These are phyloP conservation scores for Melanotaenia nigrans DNA, from an alignment of 2,797 vertebrate species.

Conservation along the genomic window DNA sequence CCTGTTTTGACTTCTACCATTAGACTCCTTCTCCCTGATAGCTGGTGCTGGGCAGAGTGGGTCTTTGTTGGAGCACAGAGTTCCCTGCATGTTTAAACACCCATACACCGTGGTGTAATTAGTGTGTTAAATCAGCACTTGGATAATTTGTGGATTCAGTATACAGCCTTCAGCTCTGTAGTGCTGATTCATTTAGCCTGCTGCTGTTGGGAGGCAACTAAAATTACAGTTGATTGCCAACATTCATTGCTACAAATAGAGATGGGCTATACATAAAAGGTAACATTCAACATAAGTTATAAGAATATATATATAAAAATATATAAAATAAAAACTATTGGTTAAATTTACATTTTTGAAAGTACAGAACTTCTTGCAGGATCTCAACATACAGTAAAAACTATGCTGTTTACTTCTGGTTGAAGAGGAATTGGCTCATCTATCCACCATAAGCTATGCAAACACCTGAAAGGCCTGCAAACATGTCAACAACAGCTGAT, in stretches of 20 bases:
- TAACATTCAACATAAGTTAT: neutral
- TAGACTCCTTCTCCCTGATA: slow-evolving; percentile 83
- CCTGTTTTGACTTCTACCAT: slow-evolving; percentile 90
- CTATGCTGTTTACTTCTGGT: slow-evolving; percentile 24
- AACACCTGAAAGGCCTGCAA: slow-evolving; percentile 58
- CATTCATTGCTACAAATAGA: slow-evolving; percentile 13
- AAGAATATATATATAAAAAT: neutral
- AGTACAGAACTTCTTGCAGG: neutral
- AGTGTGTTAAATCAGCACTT: slow-evolving; percentile 74
- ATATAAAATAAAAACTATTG: neutral
- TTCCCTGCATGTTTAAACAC: slow-evolving; percentile 78
- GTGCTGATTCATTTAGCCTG: slow-evolving; percentile 49
- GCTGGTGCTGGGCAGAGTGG: slow-evolving; percentile 78
- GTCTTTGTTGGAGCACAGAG: slow-evolving; percentile 78
- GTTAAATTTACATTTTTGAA: neutral
- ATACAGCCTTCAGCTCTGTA: slow-evolving; percentile 50
- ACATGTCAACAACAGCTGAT: slow-evolving; percentile 61
- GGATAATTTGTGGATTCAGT: slow-evolving; percentile 72
- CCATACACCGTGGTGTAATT: slow-evolving; percentile 77
- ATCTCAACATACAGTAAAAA: slow-evolving; percentile 12
- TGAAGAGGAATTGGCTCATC: slow-evolving; percentile 6
- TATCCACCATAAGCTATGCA: slow-evolving; percentile 15
- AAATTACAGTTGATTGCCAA: slow-evolving; percentile 24
- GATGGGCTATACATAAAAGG: neutral
- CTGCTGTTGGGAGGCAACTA: slow-evolving; percentile 11